Conservation (phyloP, 2,888 invertebrate genomes). For the Coleophora flavipennella region DNA sequence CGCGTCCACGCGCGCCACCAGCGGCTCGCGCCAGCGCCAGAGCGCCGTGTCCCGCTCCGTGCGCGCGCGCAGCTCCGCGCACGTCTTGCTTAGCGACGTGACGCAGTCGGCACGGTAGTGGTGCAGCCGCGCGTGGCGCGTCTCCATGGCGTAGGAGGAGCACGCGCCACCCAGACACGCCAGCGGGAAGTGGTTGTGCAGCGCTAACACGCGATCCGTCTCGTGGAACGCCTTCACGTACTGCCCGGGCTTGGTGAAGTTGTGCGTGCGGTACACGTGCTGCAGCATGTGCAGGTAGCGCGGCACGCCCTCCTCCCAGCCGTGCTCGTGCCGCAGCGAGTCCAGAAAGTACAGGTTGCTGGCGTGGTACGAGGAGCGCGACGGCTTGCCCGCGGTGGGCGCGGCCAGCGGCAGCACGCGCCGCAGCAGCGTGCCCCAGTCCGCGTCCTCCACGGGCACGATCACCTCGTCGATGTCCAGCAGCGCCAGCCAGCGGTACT, state of each 20-base stretch:
- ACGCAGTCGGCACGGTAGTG: constrained; percentile 96
- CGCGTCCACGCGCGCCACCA: constrained; percentile 78
- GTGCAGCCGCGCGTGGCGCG: constrained; percentile 88
- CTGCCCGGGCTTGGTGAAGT: constrained; percentile 93
- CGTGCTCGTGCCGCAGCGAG: constrained; percentile 85
- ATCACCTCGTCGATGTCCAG: constrained; percentile 96
- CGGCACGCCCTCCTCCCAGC: constrained; percentile 84
- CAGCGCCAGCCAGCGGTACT: constrained; percentile 91
- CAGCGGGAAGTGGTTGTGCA: constrained; percentile 94
- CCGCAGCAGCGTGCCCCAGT: constrained; percentile 86
- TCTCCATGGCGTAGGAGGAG: constrained; percentile 87
- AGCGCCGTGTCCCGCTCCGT: constrained; percentile 88
- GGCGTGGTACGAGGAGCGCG: constrained; percentile 88
- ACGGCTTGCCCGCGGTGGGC: constrained; percentile 58
- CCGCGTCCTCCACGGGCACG: constrained; percentile 83
- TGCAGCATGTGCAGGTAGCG: constrained; percentile 95
- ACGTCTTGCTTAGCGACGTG: constrained; percentile 86
- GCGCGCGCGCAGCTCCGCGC: constrained; percentile 85
- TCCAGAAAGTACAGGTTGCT: constrained; percentile 95
- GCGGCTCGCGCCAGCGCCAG: constrained; percentile 88
- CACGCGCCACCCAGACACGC: constrained; percentile 89
- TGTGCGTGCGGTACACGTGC: constrained; percentile 90
- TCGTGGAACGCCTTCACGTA: constrained; percentile 96
- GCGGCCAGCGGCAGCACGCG: constrained; percentile 77
- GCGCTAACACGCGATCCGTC: constrained; percentile 87